Evolutionary conservation across 2,113 vertebrate genomes (phyloP).

Genomic region (Tylochromis polylepis): DNA sequence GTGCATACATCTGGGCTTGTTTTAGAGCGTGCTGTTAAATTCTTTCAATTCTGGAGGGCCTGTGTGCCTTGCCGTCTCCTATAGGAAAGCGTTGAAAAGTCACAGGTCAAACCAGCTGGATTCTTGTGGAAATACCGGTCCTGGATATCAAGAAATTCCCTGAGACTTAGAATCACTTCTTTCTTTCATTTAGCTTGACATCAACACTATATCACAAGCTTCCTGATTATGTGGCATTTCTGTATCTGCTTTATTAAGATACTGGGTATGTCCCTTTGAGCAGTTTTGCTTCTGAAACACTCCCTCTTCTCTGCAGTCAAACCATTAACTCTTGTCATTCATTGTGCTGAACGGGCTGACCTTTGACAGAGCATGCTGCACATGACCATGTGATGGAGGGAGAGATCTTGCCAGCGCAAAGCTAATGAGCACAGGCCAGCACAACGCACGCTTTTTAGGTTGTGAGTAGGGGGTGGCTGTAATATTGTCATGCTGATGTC

Average conservation of each 20-base stretch:
- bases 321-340: neutral
- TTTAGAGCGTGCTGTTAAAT: neutral
- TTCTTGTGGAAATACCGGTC: neutral
- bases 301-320: neutral
- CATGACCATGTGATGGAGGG: neutral
- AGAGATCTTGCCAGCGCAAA: conserved; percentile 1
- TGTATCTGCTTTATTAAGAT: neutral
- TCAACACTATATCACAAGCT: neutral
- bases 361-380: neutral
- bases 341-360: conserved; percentile 8
- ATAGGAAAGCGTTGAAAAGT: neutral
- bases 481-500: conserved; percentile 32
- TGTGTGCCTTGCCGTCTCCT: neutral
- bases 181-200: neutral
- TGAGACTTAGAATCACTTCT: neutral
- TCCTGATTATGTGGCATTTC: neutral
- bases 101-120: neutral
- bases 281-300: neutral
- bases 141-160: neutral
- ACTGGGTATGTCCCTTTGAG: neutral
- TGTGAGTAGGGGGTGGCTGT: neutral
- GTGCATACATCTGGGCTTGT: neutral
- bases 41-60: conserved; percentile 3
- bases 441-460: neutral
- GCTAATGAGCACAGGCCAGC: conserved; percentile 8